Conservation (phyloP, 1,140 invertebrate species). For the Aradophagus sp. region DNA sequence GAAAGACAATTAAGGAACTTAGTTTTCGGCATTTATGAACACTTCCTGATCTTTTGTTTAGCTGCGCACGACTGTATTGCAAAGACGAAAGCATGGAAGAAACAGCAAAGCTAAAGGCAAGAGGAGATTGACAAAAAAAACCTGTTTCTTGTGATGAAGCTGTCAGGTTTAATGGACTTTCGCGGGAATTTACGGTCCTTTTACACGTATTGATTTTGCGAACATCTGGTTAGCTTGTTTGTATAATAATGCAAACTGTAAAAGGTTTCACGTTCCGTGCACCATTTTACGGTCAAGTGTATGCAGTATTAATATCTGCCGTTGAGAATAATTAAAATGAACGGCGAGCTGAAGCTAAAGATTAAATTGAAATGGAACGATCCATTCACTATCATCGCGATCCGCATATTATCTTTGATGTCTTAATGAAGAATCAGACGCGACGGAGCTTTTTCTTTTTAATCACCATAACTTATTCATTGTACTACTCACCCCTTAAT, state of each 20-base stretch:
- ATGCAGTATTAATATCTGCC: conserved; percentile 3
- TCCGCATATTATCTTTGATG: conserved; percentile 19
- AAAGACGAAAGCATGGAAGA: no score
- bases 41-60: no score
- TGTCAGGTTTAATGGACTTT: conserved; percentile 45
- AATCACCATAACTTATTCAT: conserved; percentile 39
- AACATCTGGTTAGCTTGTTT: conserved; percentile 24
- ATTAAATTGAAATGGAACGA: conserved; percentile 10
- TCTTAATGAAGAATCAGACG: conserved; percentile 22
- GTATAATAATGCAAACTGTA: conserved; percentile 16
- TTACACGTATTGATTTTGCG: conserved; percentile 14
- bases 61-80: no score
- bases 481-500: conserved; percentile 28
- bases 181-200: conserved; percentile 29
- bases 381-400: conserved; percentile 4
- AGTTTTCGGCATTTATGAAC: conserved; percentile 2
- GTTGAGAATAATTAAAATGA: conserved; percentile 11
- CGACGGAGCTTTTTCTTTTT: conserved; percentile 9
- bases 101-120: no score
- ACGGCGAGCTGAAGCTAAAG: conserved; percentile 2
- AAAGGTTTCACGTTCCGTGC: conserved; percentile 11
- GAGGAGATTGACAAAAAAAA: conserved; percentile 16
- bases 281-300: not conserved
- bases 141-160: conserved; percentile 37
- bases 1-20: conserved; percentile 7